A percentile compares a stretch with the other conserved stretches of the same genome.
phyloP scores from a whole-genome alignment of 2,888 invertebrate species.

The Polyommatus icarus region DNA sequence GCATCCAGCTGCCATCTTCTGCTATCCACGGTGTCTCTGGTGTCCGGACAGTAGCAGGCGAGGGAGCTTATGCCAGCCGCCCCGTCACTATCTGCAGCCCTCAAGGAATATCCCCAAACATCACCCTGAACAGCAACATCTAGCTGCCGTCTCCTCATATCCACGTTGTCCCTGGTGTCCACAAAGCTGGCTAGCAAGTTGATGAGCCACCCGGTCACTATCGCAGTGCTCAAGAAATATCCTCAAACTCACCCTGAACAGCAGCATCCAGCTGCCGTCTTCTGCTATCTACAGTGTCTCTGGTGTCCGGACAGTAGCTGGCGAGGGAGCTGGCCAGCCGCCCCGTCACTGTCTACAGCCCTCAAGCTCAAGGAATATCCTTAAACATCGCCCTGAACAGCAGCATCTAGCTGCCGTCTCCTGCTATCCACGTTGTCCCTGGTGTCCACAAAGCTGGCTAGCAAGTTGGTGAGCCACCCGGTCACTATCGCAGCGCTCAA shows the following conservation, averaged over 20 bases:
- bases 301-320: constrained; percentile 83
- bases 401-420: constrained; percentile 88
- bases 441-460: no score
- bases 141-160: constrained; percentile 85
- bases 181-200: no score
- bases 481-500: constrained; percentile 72
- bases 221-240: constrained; percentile 59
- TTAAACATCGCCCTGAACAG: constrained; percentile 86
- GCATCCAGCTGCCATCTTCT: constrained; percentile 88
- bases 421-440: constrained; percentile 84
- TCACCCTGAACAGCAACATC: constrained; percentile 92
- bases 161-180: constrained; percentile 83
- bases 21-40: constrained; percentile 83
- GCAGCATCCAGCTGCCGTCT: constrained; percentile 90
- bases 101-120: no score
- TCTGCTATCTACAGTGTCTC: constrained; percentile 84
- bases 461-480: no score
- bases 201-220: no score
- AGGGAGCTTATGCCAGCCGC: constrained; percentile 79
- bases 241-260: constrained; percentile 83
- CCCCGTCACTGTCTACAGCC: constrained; percentile 81
- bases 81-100: constrained; percentile 82
- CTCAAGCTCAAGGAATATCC: constrained; percentile 70
- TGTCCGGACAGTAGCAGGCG: constrained; percentile 84
- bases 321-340: constrained; percentile 81